Evolutionary conservation across 2,113 vertebrate genomes (phyloP), one percentile per base, ranked within the genome.

Genomic region (Canis aureus): DNA sequence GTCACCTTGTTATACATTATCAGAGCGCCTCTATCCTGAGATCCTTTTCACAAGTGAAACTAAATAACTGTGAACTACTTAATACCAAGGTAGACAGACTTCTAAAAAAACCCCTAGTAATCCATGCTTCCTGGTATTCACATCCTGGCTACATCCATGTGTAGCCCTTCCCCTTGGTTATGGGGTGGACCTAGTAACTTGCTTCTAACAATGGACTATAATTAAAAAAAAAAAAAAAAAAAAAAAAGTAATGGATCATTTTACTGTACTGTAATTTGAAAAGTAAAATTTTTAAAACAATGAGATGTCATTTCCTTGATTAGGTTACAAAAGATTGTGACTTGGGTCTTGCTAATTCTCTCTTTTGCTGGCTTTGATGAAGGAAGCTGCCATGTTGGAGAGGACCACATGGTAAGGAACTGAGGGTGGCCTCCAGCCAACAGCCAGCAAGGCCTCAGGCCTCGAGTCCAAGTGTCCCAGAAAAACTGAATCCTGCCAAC

Each of bases 21-120:
- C 23, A 76, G 32, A 84, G 89, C 49, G 62, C 49, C 73, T 83
- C 53, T 59, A 71, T 89, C 91, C 80, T 59, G 2, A 4, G 49
- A 94, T 84, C 51, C 29, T 94, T 93, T 76, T 76, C 88, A 97
- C 59, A 89, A 78, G 2, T 62, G 32, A 95, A 90, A 80, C 53
- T 76, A 85, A 95, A 57, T 43, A 60, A 51, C 35, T 80, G 11
- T 92, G 29, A 93, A 90, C 53, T 67, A 57, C 84, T 80, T 80
- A 51, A 94, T 29, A 53, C 35, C 49, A 89, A 66, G 22, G 35
- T 73, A 89, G 69, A n/a, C 10, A 92, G 43, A 76, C 66, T 89
- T 73, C 43, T 73, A 64, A 69, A 62, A 83, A 32, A n/a, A 60
- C 20, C 11, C 25, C 16, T 49, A 94, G 86, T 60, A 76, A 92